These are phyloP conservation scores for Aurelia sp. DNA, from an alignment of 30 jellyfish, hydroid and myxozoan species.

Conservation along the genomic window DNA sequence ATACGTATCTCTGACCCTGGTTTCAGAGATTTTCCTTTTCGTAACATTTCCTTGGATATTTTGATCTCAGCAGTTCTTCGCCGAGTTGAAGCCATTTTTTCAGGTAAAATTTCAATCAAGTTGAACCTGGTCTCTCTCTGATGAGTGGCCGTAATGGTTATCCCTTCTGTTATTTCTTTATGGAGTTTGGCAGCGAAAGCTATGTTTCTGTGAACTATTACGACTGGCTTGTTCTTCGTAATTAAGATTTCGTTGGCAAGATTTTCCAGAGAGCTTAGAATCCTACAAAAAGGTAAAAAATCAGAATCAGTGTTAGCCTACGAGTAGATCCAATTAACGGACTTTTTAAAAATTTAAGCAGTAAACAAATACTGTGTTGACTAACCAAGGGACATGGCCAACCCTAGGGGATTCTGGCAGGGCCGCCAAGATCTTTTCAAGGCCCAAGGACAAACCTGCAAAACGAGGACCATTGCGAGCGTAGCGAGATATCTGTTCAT, in stretches of 20 bases:
- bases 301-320: not conserved
- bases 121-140: slow-evolving; percentile 20
- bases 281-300: not conserved
- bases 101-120: not conserved
- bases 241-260: slow-evolving; percentile 49
- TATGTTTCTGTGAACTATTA: slow-evolving; percentile 38
- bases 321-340: too few species aligned
- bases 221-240: not conserved
- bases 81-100: not conserved
- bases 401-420: too few species aligned
- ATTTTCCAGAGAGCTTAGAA: slow-evolving; percentile 38
- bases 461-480: too few species aligned
- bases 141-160: slow-evolving; percentile 16
- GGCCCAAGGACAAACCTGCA: too few species aligned
- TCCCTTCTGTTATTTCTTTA: not conserved
- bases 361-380: too few species aligned
- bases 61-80: slow-evolving; percentile 36
- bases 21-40: not conserved
- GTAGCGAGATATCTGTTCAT: too few species aligned
- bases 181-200: slow-evolving; percentile 45
- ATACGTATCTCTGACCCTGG: slow-evolving; percentile 31
- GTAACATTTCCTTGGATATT: slow-evolving; percentile 40
- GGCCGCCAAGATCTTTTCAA: too few species aligned
- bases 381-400: too few species aligned
- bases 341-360: too few species aligned